Base-by-base conservation (phyloP, 37 sponge, comb jelly and placozoan species). In the Mnemiopsis leidyi region DNA sequence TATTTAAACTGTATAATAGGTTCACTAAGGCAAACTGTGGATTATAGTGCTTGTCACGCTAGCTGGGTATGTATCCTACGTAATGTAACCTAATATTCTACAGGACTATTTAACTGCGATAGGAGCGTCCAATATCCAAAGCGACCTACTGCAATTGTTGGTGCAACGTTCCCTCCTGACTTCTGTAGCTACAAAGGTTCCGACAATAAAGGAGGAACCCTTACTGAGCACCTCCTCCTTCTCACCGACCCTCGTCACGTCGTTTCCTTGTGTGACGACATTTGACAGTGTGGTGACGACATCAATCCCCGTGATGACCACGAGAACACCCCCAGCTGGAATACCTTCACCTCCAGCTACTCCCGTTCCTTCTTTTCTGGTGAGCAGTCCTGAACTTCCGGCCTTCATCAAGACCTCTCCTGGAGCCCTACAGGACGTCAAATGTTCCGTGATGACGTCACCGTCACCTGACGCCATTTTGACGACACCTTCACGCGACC, bases 331-430 rank as follows among this genome's bases (percentile, higher is more conserved):
- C 9, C 9, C 5, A 13, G 61, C 61, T 5, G 61, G 61, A 13
- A 48, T 48, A 48, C 61, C 61, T 48, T 48, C 61, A 5, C 61
- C 61, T 48, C 79, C 34, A 77, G 20, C 79, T 3, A 34, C 36
- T 33, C 18, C 79, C 1, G 28, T 25, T 3, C 73, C 29, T 25
- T 69, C 73, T 20, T 28, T 25, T 20, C 24, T 28, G 28, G 28
- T 25, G 28, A 77, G 32, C 36, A 34, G 36, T 34, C 36, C 36
- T 28, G 79, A 77, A 26, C 79, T 77, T 1, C 7, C 36, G 5
- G 33, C 79, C 36, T 69, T 23, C 73, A 69, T 69, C 73, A 69
- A 69, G 73, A n/a, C 73, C 73, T 69, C 73, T 21, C 73, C 73
- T 20, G 28, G 73, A n/a, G n/a, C n/a, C n/a, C n/a, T n/a, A n/a